phyloP scores from a whole-genome alignment of 2,797 vertebrate species.

The Squalus acanthias region DNA sequence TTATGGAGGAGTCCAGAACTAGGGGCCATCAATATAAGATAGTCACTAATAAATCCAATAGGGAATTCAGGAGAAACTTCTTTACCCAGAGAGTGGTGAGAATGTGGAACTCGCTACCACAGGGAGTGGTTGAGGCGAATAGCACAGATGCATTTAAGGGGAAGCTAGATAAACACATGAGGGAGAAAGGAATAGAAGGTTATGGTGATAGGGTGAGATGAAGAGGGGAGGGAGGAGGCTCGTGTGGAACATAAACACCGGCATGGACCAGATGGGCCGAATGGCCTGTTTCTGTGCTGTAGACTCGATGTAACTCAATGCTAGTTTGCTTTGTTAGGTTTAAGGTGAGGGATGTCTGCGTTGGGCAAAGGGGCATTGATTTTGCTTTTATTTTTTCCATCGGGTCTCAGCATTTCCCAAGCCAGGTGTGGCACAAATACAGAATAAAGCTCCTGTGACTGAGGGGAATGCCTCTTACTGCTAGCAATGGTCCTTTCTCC shows the following conservation, averaged over 20 bases:
- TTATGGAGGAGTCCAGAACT: background rate
- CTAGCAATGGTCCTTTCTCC: background rate
- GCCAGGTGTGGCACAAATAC: background rate
- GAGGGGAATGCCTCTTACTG: background rate
- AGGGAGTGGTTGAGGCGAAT: background rate
- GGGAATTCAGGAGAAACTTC: background rate
- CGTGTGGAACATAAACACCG: background rate
- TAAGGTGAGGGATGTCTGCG: background rate
- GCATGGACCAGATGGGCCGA: too few relatives aligned
- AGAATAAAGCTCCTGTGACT: background rate
- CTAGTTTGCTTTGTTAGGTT: background rate
- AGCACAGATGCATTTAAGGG: background rate
- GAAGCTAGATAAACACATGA: background rate
- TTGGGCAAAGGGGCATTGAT: background rate
- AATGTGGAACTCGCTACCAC: background rate
- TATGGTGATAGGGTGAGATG: background rate
- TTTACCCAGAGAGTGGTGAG: background rate
- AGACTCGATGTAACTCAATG: background rate
- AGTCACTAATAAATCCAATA: background rate
- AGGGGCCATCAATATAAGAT: background rate
- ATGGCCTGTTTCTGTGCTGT: background rate
- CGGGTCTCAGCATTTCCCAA: background rate
- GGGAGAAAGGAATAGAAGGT: background rate
- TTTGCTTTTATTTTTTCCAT: background rate
- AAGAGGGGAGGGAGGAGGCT: background rate